Conservation (phyloP, 2,888 invertebrate genomes). For the Drosophila niveifrons region DNA sequence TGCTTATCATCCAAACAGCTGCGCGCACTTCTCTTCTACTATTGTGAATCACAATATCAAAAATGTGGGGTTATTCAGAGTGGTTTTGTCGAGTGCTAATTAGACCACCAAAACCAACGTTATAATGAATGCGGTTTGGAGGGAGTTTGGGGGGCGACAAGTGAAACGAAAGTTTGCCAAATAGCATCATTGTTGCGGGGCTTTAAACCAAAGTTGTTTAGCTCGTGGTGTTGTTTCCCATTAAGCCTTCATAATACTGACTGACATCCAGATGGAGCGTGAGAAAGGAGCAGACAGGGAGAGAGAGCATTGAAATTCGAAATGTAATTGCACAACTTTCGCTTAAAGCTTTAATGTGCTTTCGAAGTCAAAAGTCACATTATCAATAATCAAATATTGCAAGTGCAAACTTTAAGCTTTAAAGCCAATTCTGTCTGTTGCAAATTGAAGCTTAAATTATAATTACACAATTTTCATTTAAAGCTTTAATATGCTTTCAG, state of each 20-base stretch:
- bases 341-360: conserved; percentile 2
- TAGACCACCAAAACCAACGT: conserved; percentile 6
- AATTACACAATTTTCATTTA: too few species aligned
- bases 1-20: conserved; percentile 26
- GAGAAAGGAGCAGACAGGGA: too few species aligned
- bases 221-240: neutral
- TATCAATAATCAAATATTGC: neutral
- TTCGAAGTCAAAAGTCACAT: neutral
- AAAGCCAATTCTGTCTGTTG: too few species aligned
- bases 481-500: neutral
- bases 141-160: neutral
- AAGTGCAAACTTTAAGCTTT: neutral
- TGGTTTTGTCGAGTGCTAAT: conserved; percentile 28
- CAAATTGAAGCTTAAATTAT: too few species aligned
- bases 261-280: conserved; percentile 5
- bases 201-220: conserved; percentile 14
- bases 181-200: conserved; percentile 6
- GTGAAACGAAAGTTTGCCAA: conserved; percentile 7
- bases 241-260: conserved; percentile 9
- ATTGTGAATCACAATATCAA: conserved; percentile 7
- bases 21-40: conserved; percentile 4
- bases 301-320: neutral
- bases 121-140: conserved; percentile 11
- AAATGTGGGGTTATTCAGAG: conserved; percentile 7
- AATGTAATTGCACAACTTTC: neutral